Evolutionary conservation across 2,113 vertebrate species (phyloP), one percentile per base, ranked within the genome.

Genomic region (Chrysemys picta): DNA sequence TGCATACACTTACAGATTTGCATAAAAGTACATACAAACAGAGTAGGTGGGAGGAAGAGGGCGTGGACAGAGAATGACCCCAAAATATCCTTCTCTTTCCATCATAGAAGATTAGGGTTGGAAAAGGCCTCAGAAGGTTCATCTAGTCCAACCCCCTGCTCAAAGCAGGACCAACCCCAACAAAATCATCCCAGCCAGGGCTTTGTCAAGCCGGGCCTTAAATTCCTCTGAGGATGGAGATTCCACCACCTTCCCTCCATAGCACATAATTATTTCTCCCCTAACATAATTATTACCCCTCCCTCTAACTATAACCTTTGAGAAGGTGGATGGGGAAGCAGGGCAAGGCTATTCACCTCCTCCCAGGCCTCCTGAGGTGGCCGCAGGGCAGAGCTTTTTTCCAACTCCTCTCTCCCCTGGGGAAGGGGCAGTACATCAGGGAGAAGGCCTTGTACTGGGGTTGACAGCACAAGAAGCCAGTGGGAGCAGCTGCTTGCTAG

Each of bases 1-100:
- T 95, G 92, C 97, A 93, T 97, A 92, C 29, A 69, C 56, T 54
- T 35, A 69, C 88, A 5, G 92, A 79, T 87, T 95, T 95, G 47
- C 89, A 96, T 93, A 82, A 54, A 85, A 38, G 31, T 17, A 69
- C 35, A n/a, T n/a, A 5, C n/a, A n/a, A 19, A 69, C 35, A 45
- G 22, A 76, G 24, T 10, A 45, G 22, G 72, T 45, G 6, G 24
- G 42, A 76, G 21, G 78, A 6, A 22, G 38, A 14, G 22, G 47
- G 21, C 12, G 69, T 47, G 54, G 80, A 91, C 84, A 79, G 0
- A 92, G n/a, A 79, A 38, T n/a, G 54, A 56, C 9, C 53, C 16
- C 81, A 59, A 45, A 53, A 19, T 81, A 12, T 10, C 47, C 93
- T 93, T 85, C 80, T n/a, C 82, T 93, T 62, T 84, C 31, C 16